Percentiles rank a stretch among this genome's conserved stretches.
These are phyloP conservation scores for Smittia sp. DNA, from an alignment of 2,888 invertebrate species.

Conservation along the genomic window DNA sequence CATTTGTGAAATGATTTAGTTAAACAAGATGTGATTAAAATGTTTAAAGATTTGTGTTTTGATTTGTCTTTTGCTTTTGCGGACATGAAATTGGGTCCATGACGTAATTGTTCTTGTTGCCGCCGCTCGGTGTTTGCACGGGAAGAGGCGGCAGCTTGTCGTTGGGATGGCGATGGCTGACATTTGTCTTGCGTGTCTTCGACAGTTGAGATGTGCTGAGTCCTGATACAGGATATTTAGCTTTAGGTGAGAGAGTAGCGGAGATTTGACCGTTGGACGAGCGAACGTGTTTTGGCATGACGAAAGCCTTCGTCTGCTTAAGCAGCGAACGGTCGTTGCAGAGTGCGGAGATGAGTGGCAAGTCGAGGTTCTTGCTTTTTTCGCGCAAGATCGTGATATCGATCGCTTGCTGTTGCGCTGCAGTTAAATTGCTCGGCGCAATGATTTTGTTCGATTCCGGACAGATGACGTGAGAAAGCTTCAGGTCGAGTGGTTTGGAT, in stretches of 20 bases:
- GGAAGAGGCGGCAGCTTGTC: constrained; percentile 72
- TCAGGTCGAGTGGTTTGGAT: constrained; percentile 14
- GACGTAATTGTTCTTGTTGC: constrained; percentile 64
- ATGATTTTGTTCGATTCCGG: constrained; percentile 41
- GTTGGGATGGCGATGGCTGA: constrained; percentile 71
- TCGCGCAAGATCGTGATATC: constrained; percentile 83
- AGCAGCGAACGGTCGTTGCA: constrained; percentile 89
- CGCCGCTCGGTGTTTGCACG: constrained; percentile 60
- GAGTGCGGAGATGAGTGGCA: constrained; percentile 88
- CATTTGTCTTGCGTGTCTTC: constrained; percentile 60
- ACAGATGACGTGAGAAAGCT: constrained; percentile 36
- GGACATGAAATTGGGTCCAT: constrained; percentile 50
- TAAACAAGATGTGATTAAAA: not conserved
- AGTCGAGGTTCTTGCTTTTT: constrained; percentile 83
- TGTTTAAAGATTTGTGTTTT: constrained; percentile 30
- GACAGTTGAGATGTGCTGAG: constrained; percentile 60
- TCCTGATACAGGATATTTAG: constrained; percentile 67
- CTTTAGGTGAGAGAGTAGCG: constrained; percentile 56
- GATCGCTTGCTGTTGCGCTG: constrained; percentile 52
- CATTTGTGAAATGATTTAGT: constrained; percentile 19
- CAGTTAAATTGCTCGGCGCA: constrained; percentile 40
- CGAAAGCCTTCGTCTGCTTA: constrained; percentile 84
- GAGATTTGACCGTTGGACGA: constrained; percentile 46
- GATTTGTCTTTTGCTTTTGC: constrained; percentile 37
- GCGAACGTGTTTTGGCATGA: constrained; percentile 66